phyloP scores from a whole-genome alignment of 2,113 vertebrate species.

The Chinchilla lanigera region DNA sequence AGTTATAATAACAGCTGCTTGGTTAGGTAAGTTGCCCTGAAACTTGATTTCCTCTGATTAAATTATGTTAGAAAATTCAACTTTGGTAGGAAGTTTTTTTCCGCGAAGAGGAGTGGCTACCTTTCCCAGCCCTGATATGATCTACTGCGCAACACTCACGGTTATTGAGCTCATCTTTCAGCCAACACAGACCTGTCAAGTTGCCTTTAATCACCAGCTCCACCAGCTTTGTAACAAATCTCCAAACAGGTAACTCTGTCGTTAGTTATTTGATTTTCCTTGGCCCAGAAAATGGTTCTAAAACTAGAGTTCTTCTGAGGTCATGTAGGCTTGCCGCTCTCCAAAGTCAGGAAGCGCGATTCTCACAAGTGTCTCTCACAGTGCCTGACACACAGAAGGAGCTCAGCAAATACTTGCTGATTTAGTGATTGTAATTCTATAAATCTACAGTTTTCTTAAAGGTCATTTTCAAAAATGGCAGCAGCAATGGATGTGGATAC shows the following conservation, averaged over 20 bases:
- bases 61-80: neutral
- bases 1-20: neutral
- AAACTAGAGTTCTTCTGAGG: neutral
- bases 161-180: neutral
- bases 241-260: neutral
- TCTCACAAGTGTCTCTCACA: neutral
- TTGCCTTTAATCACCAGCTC: neutral
- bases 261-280: neutral
- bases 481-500: slow-evolving; percentile 98
- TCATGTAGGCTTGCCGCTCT: neutral
- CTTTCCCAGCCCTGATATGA: neutral
- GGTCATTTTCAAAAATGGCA: slow-evolving; percentile 92
- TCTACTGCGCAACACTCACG: neutral
- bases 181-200: neutral
- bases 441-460: neutral
- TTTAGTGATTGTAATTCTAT: neutral
- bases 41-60: neutral
- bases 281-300: neutral
- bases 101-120: slow-evolving; percentile 3
- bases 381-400: neutral
- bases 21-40: neutral
- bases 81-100: neutral
- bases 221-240: neutral
- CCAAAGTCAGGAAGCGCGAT: neutral
- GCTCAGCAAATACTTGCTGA: neutral